Evolutionary conservation across 2,888 invertebrate species (phyloP).

Genomic region (Archips crataeganus): DNA sequence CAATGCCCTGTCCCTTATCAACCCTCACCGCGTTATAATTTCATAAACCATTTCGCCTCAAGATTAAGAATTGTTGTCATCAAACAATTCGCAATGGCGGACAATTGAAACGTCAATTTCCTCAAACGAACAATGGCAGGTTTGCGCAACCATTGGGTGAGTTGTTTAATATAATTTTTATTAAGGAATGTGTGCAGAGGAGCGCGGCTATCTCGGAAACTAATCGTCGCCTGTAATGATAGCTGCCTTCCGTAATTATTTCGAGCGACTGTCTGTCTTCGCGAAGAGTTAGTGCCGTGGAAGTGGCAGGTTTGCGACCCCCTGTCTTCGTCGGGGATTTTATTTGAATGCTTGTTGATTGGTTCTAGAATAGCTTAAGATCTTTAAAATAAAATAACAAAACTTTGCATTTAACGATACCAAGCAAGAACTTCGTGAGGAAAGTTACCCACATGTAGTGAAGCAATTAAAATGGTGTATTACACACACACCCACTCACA

Average conservation of each 20-base stretch:
- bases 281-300: constrained; percentile 14
- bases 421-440: too few relatives aligned
- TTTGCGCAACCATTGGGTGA: constrained; percentile 58
- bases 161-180: constrained; percentile 82
- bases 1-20: neutral
- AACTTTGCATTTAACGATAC: too few relatives aligned
- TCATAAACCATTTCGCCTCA: neutral
- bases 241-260: constrained; percentile 81
- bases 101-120: constrained; percentile 42
- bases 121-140: constrained; percentile 35
- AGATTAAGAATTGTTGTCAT: constrained; percentile 6
- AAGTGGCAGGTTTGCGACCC: constrained; percentile 22
- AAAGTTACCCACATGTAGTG: too few relatives aligned
- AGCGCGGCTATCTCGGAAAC: constrained; percentile 74
- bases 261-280: constrained; percentile 65
- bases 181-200: constrained; percentile 78
- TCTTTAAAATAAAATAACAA: too few relatives aligned
- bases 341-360: neutral
- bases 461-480: too few relatives aligned
- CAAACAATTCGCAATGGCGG: constrained; percentile 15
- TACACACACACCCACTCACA: too few relatives aligned
- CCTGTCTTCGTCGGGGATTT: neutral
- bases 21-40: neutral
- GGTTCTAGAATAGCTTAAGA: too few relatives aligned
- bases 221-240: constrained; percentile 83